phyloP scores from a whole-genome alignment of 2,113 vertebrate genomes.

The Australoheros scitulus region DNA sequence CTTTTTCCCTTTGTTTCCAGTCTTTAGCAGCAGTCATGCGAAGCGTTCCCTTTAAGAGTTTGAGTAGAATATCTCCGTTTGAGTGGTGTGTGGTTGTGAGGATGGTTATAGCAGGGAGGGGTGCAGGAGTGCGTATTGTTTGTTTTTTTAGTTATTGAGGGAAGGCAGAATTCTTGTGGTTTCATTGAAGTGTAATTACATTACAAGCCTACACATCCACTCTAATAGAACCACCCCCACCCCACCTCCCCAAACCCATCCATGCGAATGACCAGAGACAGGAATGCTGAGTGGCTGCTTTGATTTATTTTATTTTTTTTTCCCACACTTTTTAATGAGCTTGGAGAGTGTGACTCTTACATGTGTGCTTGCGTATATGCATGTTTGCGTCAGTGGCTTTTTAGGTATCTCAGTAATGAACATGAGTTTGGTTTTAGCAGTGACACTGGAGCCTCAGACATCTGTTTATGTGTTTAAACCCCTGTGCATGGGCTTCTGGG shows the following conservation, averaged over 20 bases:
- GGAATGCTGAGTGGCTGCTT: constrained; percentile 42
- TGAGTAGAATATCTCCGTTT: background rate
- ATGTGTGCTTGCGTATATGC: background rate
- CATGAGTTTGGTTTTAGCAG: constrained; percentile 11
- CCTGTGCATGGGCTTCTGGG: background rate
- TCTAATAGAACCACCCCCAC: constrained; percentile 5
- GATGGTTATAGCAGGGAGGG: constrained; percentile 44
- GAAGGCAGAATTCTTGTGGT: constrained; percentile 65
- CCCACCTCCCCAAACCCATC: constrained; percentile 13
- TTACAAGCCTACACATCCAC: constrained; percentile 51
- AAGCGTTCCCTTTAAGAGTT: background rate
- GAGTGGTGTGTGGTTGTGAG: constrained; percentile 10
- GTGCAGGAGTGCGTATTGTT: constrained; percentile 41
- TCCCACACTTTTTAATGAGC: background rate
- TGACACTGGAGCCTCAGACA: constrained; percentile 42
- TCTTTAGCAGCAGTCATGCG: background rate
- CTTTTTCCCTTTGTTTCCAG: background rate
- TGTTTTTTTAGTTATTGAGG: constrained; percentile 42
- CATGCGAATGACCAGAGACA: constrained; percentile 27
- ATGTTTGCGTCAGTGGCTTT: background rate
- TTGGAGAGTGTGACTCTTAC: background rate
- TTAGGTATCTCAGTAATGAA: constrained; percentile 25
- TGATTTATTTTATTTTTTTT: background rate
- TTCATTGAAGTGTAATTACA: constrained; percentile 64
- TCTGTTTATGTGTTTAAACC: constrained; percentile 13